Evolutionary conservation across 2,888 invertebrate genomes (phyloP), one percentile per base, ranked within the genome.

Genomic region (Argynnis bischoffii): DNA sequence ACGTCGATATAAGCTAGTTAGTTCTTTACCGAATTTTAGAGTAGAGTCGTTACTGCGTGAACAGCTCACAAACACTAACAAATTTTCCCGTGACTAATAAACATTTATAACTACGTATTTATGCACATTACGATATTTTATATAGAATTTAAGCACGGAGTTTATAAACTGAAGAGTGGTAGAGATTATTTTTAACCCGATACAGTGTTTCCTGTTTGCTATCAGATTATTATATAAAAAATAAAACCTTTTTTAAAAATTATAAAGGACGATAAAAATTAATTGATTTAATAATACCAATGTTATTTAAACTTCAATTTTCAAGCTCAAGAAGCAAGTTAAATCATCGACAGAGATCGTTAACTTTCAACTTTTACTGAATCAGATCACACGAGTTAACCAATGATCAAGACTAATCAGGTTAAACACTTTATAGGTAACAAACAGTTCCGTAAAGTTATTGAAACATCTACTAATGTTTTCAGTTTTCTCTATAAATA

Each of bases 281-380:
- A 61, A 61, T 61, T 16, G 6, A 6, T 50, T 51, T 50, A 5
- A 61, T 61, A 14, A 51, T 61, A 51, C 31, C 31, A 51, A 35
- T 61, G 16, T 35, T 31, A 51, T 18, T 15, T 16, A 53, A 51
- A 14, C 11, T 41, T 61, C 15, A 51, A 51, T 53, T 61, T 50
- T 51, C 14, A 35, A n/a, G 51, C 61, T 61, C 15, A 61, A 16
- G 51, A 35, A 51, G 47, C 18, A 61, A 61, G 51, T 61, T 51
- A 61, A 16, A 14, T 16, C 18, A 16, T 14, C 16, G 15, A 35
- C 18, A 15, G 3, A 3, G 51, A 35, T 16, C 35, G 18, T 16
- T 18, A 35, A 15, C 41, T 53, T 51, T 35, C 41, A 53, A 61
- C 41, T 51, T 51, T 53, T 18, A 13, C 31, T 35, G 18, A 61